Base-by-base conservation (phyloP, 2,113 vertebrate species). In the Dipodomys stephensi region DNA sequence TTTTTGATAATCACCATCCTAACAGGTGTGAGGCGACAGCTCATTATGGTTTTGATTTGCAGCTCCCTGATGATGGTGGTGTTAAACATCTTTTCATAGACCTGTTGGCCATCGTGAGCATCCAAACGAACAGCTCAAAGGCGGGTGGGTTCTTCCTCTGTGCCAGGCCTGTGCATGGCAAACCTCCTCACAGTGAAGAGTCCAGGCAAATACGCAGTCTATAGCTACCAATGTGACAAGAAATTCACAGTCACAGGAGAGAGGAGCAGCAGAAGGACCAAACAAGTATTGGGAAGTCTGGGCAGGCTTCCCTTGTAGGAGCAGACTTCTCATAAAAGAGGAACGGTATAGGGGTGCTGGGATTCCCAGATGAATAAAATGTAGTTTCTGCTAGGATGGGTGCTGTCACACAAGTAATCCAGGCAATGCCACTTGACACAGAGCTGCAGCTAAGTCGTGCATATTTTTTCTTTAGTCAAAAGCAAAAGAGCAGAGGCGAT, bases 81-180 rank as follows among this genome's bases (percentile, higher is more conserved):
- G 44, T 4, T 9, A 27, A 71, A 44, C 60, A 28, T 69, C 35
- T 68, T 68, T 68, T n/a, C 69, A 44, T 9, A 83, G 3, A 60
- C 69, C 78, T 44, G 79, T 64, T 64, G 23, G 35, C 49, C 8
- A 18, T 3, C 72, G 2, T 32, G 57, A 89, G 44, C 39, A 23
- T 77, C 71, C 39, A 78, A 76, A 76, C 15, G 49, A 64, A 23
- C 57, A 92, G 19, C 72, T 90, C 39, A 89, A 67, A 95, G 85
- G 9, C 39, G 5, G 39, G 39, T 32, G 28, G 23, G 7, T 39
- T 22, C 77, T 83, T 90, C 57, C 39, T n/a, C 28, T 72, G 16
- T 27, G 23, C 20, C 35, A 69, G 53, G 53, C 53, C 53, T 57
- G 20, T 57, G 44, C 5, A 4, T 32, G 1, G 30, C 32, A 27